Conservation (phyloP, 1,140 invertebrate species). For the Lordiphosa collinella region DNA sequence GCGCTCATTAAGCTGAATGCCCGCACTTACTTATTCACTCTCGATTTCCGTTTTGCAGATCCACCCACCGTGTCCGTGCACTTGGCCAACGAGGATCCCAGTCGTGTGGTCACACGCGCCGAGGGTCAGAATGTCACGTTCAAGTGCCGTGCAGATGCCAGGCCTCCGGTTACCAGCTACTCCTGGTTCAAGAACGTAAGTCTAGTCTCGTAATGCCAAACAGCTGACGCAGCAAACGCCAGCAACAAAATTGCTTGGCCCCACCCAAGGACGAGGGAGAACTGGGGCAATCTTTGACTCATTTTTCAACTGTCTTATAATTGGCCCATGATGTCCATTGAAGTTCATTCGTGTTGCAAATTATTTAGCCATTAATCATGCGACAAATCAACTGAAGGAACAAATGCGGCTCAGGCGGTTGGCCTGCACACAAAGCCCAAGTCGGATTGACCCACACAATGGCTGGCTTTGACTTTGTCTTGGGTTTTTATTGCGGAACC, state of each 20-base stretch:
- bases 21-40: slow-evolving; percentile 32
- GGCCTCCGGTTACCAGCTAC: slow-evolving; percentile 76
- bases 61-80: slow-evolving; percentile 79
- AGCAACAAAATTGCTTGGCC: slow-evolving; percentile 47
- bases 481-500: slow-evolving; percentile 56
- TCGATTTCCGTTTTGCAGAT: slow-evolving; percentile 49
- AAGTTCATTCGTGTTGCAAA: slow-evolving; percentile 60
- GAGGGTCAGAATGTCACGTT: slow-evolving; percentile 79
- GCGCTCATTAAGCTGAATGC: slow-evolving; percentile 73
- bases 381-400: slow-evolving; percentile 51
- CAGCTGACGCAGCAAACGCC: slow-evolving; percentile 48
- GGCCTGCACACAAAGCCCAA: no score
- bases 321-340: slow-evolving; percentile 60
- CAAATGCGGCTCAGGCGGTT: slow-evolving; percentile 18
- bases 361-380: slow-evolving; percentile 72
- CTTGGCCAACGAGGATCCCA: slow-evolving; percentile 79
- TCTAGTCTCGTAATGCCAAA: slow-evolving; percentile 23
- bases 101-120: slow-evolving; percentile 73
- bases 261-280: neutral
- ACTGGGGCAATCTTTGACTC: neutral
- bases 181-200: slow-evolving; percentile 80
- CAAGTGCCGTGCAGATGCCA: slow-evolving; percentile 78
- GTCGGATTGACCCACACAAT: neutral
- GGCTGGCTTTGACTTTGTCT: slow-evolving; percentile 30
- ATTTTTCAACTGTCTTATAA: slow-evolving; percentile 50